Evolutionary conservation across 2,797 vertebrate species (phyloP).

Genomic region (Corythornis leucogaster): DNA sequence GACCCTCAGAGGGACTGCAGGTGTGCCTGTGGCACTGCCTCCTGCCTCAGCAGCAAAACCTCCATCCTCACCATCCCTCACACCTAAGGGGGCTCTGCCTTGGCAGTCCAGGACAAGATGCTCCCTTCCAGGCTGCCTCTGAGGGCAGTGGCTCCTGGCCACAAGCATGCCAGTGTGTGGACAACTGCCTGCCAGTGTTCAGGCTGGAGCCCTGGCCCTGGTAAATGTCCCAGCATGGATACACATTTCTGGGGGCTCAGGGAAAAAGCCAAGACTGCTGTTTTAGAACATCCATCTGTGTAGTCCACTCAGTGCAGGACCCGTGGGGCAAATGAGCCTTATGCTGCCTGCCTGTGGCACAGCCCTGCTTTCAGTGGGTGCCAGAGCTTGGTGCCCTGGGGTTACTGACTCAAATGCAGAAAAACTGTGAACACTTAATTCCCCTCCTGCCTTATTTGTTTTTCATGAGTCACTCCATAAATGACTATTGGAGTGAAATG

Average conservation of each 20-base stretch:
- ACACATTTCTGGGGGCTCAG: not conserved
- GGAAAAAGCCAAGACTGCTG: not conserved
- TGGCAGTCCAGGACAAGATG: not conserved
- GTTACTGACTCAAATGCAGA: not conserved
- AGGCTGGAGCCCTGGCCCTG: accelerated
- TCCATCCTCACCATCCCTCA: not conserved
- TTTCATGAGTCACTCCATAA: not conserved
- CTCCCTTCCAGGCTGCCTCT: not conserved
- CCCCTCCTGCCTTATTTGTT: not conserved
- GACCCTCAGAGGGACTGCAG: not conserved
- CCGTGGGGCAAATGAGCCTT: not conserved
- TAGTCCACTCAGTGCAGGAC: not conserved
- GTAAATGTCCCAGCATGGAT: too few species aligned
- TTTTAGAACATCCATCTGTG: not conserved
- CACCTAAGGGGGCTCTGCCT: not conserved
- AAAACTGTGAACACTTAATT: not conserved
- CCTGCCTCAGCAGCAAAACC: not conserved
- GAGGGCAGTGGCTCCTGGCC: not conserved
- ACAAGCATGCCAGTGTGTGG: accelerated
- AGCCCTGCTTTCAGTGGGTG: not conserved
- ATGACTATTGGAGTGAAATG: not conserved
- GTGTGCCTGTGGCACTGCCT: accelerated
- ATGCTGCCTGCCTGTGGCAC: accelerated
- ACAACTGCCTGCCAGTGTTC: not conserved
- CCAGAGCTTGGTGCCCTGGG: not conserved